A percentile compares a stretch with the other conserved stretches of the same genome.
Conservation (phyloP, 2,888 invertebrate genomes). For the Acanthopleura granulata region DNA sequence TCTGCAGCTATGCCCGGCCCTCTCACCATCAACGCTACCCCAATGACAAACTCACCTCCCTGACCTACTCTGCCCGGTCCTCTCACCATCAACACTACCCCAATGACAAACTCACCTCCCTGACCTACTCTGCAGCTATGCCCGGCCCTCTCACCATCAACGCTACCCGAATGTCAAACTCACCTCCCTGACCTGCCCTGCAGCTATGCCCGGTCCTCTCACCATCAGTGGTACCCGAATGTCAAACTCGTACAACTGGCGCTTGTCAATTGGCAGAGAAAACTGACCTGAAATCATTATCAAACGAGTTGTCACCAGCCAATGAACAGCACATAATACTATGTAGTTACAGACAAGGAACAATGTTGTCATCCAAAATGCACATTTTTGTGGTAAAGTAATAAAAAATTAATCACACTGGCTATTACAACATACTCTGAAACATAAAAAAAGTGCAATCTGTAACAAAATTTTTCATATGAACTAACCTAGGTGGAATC, state of each 20-base stretch:
- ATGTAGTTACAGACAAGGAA: no score
- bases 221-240: slow-evolving; percentile 86
- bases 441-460: background rate
- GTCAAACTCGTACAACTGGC: slow-evolving; percentile 92
- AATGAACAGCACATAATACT: slow-evolving; percentile 1
- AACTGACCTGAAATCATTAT: slow-evolving; percentile 80
- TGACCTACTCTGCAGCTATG: background rate
- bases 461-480: background rate
- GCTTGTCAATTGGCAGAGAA: slow-evolving; percentile 87
- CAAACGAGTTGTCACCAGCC: no score
- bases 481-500: slow-evolving; percentile 84
- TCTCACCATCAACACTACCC: background rate
- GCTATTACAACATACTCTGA: no score
- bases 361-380: no score
- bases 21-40: slow-evolving; percentile 84
- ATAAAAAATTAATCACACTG: no score
- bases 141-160: background rate
- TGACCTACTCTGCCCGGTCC: background rate
- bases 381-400: no score
- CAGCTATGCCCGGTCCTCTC: slow-evolving; percentile 77
- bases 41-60: slow-evolving; percentile 81
- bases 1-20: slow-evolving; percentile 76
- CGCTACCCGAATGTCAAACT: slow-evolving; percentile 14
- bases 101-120: background rate
- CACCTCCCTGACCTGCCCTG: slow-evolving; percentile 55